These are phyloP conservation scores for Anolis carolinensis DNA, from an alignment of 2,113 vertebrate species.

Conservation along the genomic window DNA sequence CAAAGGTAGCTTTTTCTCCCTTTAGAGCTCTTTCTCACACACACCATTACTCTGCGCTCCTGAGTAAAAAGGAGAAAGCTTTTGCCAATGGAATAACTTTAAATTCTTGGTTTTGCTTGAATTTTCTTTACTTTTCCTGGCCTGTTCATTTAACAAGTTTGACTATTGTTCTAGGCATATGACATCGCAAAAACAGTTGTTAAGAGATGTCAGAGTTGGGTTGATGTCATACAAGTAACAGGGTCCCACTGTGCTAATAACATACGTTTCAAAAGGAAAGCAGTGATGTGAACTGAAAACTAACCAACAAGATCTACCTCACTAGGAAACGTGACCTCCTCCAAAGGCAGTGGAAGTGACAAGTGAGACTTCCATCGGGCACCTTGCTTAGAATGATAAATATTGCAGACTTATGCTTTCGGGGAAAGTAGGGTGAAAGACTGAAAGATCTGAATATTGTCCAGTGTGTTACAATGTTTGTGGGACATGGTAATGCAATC, in stretches of 20 bases:
- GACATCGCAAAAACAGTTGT: slow-evolving; percentile 55
- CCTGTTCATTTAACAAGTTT: slow-evolving; percentile 13
- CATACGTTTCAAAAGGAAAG: slow-evolving; percentile 45
- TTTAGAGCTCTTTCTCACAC: slow-evolving; percentile 55
- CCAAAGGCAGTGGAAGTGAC: slow-evolving; percentile 41
- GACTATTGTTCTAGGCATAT: slow-evolving; percentile 33
- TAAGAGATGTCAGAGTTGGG: slow-evolving; percentile 41
- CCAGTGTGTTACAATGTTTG: not conserved
- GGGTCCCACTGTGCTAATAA: slow-evolving; percentile 54
- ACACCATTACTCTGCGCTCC: slow-evolving; percentile 47
- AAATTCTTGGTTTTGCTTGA: slow-evolving; percentile 50
- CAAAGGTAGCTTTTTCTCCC: slow-evolving; percentile 65
- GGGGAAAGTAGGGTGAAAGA: not conserved
- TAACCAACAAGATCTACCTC: slow-evolving; percentile 25
- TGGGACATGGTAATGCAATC: not conserved
- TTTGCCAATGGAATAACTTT: slow-evolving; percentile 66
- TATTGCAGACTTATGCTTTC: slow-evolving; percentile 49
- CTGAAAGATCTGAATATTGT: not conserved
- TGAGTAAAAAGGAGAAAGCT: slow-evolving; percentile 32
- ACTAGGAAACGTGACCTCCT: slow-evolving; percentile 24
- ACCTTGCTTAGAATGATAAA: slow-evolving; percentile 46
- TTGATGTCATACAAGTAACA: slow-evolving; percentile 34
- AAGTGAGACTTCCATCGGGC: slow-evolving; percentile 43
- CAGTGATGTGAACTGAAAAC: slow-evolving; percentile 50
- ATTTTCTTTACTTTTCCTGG: slow-evolving; percentile 49